phyloP scores from a whole-genome alignment of 2,888 invertebrate species.

The Drosophila buzzatii region DNA sequence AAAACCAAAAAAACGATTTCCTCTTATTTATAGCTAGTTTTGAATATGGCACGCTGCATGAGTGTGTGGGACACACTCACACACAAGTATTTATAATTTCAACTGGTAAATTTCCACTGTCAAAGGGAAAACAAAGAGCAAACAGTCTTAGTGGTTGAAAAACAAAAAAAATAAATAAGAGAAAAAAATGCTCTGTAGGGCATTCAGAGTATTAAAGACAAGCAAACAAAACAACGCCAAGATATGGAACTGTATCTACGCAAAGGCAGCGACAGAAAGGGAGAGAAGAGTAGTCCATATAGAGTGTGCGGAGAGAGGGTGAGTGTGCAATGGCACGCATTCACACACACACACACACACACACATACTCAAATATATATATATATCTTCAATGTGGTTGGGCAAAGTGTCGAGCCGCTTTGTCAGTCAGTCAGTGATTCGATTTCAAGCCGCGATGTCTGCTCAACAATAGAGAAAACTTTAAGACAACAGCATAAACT shows the following conservation, averaged over 20 bases:
- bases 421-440: conserved; percentile 42
- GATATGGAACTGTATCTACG: conserved; percentile 18
- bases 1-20: not conserved
- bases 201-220: conserved; percentile 41
- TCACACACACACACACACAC: not conserved
- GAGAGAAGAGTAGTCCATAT: too few species aligned
- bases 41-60: not conserved
- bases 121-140: conserved; percentile 26
- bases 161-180: conserved; percentile 16
- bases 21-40: conserved; percentile 3
- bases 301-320: conserved; percentile 19
- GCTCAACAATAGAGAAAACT: conserved; percentile 22
- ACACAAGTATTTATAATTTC: conserved; percentile 18
- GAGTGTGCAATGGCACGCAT: conserved; percentile 12
- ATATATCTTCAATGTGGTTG: conserved; percentile 24
- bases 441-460: conserved; percentile 39
- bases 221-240: conserved; percentile 21
- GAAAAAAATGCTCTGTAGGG: conserved; percentile 17
- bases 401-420: conserved; percentile 9
- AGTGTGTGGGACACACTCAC: not conserved
- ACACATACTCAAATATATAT: not conserved
- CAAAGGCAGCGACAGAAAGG: not conserved
- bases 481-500: conserved; percentile 35
- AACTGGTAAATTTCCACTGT: conserved; percentile 56
- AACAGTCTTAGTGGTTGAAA: conserved; percentile 48